Evolutionary conservation across 2,113 vertebrate species (phyloP).

Genomic region (Numenius arquata): DNA sequence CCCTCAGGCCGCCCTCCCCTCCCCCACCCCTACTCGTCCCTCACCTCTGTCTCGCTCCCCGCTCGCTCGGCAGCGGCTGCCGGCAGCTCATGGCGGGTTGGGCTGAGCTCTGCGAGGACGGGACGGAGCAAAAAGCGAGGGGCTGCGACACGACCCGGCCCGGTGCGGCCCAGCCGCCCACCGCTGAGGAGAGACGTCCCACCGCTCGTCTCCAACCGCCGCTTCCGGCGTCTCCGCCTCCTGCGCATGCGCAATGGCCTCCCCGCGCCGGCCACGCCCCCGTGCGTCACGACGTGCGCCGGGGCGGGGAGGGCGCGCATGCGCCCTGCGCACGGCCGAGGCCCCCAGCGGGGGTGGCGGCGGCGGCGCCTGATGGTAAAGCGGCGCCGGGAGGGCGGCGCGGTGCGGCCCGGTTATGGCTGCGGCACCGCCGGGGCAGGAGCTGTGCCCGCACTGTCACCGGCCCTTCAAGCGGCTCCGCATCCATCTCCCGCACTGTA

Average conservation of each 20-base stretch:
- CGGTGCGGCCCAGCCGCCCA: neutral
- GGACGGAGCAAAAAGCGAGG: no score
- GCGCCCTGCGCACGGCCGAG: no score
- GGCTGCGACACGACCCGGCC: neutral
- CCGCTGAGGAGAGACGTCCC: neutral
- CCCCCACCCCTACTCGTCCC: neutral
- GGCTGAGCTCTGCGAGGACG: no score
- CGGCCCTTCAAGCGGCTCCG: slow-evolving; percentile 86
- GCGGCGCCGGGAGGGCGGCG: neutral
- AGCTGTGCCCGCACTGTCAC: slow-evolving; percentile 84
- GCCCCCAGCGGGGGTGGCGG: neutral
- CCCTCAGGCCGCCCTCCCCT: neutral
- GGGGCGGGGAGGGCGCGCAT: neutral
- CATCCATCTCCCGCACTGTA: slow-evolving; percentile 86
- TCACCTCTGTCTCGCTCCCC: slow-evolving; percentile 34
- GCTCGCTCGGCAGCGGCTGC: slow-evolving; percentile 39
- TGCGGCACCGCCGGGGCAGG: neutral
- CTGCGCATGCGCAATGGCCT: slow-evolving; percentile 21
- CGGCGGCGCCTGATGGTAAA: neutral
- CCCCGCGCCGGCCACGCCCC: neutral
- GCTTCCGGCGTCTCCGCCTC: slow-evolving; percentile 29
- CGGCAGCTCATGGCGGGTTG: slow-evolving; percentile 30
- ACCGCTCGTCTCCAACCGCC: neutral
- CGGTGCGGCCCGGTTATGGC: neutral
- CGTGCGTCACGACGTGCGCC: neutral